Percentiles rank a stretch among this genome's conserved stretches.
phyloP scores from a whole-genome alignment of 37 sponge, comb jelly and placozoan species.

The Amphimedon queenslandica region DNA sequence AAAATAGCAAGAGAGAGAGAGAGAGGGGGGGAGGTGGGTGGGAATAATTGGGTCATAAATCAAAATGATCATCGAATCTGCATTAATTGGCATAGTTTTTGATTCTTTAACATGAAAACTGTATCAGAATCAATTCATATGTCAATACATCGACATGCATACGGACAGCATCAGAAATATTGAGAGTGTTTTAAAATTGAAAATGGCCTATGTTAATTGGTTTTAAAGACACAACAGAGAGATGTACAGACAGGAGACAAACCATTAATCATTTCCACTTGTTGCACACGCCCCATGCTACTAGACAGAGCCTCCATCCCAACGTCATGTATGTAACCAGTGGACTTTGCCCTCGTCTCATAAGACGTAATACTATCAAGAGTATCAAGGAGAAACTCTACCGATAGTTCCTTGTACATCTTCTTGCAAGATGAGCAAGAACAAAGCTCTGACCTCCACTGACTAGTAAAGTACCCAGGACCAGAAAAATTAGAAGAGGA shows the following conservation, averaged over 20 bases:
- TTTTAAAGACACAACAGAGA: neutral
- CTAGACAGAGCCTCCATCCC: constrained; percentile 49
- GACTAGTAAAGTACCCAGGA: constrained; percentile 49
- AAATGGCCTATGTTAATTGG: neutral
- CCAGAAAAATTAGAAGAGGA: neutral
- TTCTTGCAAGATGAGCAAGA: constrained; percentile 61
- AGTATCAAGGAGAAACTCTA: constrained; percentile 64
- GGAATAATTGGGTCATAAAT: no score
- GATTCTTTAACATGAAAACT: no score
- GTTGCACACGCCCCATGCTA: constrained; percentile 54
- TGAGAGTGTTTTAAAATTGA: neutral
- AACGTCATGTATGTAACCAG: constrained; percentile 33
- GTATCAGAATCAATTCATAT: no score
- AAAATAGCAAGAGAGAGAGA: no score
- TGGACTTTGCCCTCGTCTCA: constrained; percentile 44
- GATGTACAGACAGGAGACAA: constrained; percentile 7
- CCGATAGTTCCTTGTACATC: constrained; percentile 36
- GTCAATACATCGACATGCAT: no score
- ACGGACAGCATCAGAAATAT: neutral
- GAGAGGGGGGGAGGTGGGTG: no score
- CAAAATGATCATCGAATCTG: no score
- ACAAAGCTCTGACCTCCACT: constrained; percentile 69
- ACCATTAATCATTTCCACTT: constrained; percentile 73
- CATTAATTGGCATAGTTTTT: no score
- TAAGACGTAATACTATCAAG: constrained; percentile 69